Percentiles rank a stretch among this genome's conserved stretches.
Evolutionary conservation across 2,888 invertebrate species (phyloP).

Genomic region (Sinhomidia bicolor): DNA sequence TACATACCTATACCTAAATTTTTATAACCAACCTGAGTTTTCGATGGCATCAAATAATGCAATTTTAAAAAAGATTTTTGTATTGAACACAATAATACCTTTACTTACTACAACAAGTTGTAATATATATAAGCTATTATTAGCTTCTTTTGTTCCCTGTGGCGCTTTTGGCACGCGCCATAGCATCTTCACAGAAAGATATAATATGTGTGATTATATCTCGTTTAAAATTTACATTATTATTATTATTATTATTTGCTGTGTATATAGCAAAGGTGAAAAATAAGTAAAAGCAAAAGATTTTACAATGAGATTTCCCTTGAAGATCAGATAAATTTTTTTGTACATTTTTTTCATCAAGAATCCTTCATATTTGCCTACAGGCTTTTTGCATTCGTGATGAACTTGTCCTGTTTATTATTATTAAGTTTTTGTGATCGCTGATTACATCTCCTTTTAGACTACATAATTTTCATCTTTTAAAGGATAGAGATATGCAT

Average conservation of each 20-base stretch:
- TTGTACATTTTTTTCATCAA: slow-evolving; percentile 23
- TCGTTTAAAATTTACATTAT: slow-evolving; percentile 19
- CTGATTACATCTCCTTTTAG: slow-evolving; percentile 7
- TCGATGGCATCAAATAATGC: no score
- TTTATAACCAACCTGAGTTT: no score
- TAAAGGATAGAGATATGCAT: slow-evolving; percentile 4
- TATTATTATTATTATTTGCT: background rate
- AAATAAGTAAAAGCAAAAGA: slow-evolving; percentile 41
- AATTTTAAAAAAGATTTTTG: no score
- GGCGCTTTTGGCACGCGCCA: slow-evolving; percentile 59
- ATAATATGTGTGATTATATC: slow-evolving; percentile 22
- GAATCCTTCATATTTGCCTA: background rate
- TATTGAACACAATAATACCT: background rate
- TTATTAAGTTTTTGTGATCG: slow-evolving; percentile 1
- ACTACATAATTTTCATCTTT: slow-evolving; percentile 28
- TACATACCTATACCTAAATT: no score
- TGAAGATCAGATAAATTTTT: slow-evolving; percentile 40
- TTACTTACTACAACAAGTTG: slow-evolving; percentile 17
- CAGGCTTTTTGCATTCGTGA: slow-evolving; percentile 41
- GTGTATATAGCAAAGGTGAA: no score
- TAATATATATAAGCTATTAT: slow-evolving; percentile 13
- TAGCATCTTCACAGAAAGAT: background rate
- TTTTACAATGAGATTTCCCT: slow-evolving; percentile 1
- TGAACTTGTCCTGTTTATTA: slow-evolving; percentile 43
- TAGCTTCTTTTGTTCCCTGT: slow-evolving; percentile 40